A percentile compares a stretch with the other conserved stretches of the same genome.
phyloP scores from a whole-genome alignment of 2,113 vertebrate species.

The Zapornia atra region DNA sequence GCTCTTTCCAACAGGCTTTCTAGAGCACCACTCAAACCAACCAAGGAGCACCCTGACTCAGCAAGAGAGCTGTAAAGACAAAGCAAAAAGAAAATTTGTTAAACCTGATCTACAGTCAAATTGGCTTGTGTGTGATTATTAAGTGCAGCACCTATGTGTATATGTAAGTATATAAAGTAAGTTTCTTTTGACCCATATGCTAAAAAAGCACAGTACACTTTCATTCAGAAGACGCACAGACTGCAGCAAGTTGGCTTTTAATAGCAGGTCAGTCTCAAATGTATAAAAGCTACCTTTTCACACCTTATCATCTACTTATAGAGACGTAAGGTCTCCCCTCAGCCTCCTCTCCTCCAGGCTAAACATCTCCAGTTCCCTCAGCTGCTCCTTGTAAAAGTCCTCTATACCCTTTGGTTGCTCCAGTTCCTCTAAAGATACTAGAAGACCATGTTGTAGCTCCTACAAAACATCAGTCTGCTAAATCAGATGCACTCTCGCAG shows the following conservation, averaged over 20 bases:
- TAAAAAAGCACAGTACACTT: background rate
- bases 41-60: background rate
- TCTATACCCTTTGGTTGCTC: too few relatives aligned
- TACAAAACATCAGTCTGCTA: background rate
- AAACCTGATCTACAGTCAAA: background rate
- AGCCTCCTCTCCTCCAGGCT: too few relatives aligned
- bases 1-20: slow-evolving; percentile 22
- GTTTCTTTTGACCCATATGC: background rate
- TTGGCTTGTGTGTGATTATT: background rate
- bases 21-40: background rate
- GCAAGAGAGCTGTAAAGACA: background rate
- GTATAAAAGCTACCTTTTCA: background rate
- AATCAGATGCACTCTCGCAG: background rate
- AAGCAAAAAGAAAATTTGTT: background rate
- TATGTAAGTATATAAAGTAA: background rate
- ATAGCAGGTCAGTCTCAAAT: background rate
- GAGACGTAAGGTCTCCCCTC: too few relatives aligned
- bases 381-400: too few relatives aligned
- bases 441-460: background rate
- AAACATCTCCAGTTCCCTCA: too few relatives aligned
- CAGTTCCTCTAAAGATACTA: background rate
- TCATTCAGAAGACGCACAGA: background rate
- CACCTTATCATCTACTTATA: background rate
- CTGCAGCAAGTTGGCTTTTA: background rate
- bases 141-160: background rate